phyloP scores from a whole-genome alignment of 2,888 invertebrate genomes.

The Tillus elongatus region DNA sequence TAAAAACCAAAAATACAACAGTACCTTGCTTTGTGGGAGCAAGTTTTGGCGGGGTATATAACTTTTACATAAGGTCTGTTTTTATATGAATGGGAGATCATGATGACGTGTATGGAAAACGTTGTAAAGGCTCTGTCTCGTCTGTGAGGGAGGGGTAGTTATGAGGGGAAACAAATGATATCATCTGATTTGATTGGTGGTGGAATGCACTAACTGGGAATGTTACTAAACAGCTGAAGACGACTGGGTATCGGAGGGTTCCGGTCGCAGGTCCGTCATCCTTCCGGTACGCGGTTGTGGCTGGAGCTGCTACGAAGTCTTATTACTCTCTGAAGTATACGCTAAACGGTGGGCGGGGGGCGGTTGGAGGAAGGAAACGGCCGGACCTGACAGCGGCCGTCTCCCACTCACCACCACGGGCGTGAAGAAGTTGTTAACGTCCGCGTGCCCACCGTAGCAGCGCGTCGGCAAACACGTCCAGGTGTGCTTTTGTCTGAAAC shows the following conservation, averaged over 20 bases:
- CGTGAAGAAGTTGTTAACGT: constrained; percentile 51
- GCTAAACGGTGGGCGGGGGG: constrained; percentile 34
- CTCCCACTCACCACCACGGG: constrained; percentile 28
- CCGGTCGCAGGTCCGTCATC: no score
- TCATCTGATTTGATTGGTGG: no score
- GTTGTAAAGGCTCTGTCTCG: no score
- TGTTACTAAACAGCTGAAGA: neutral
- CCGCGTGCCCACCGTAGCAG: constrained; percentile 89
- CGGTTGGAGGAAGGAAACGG: constrained; percentile 31
- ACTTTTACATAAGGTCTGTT: no score
- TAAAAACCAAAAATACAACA: no score
- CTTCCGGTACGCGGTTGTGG: constrained; percentile 14
- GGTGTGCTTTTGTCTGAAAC: constrained; percentile 87
- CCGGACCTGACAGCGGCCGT: constrained; percentile 37
- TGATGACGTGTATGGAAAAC: no score
- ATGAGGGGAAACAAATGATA: no score
- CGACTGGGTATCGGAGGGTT: constrained; percentile 1
- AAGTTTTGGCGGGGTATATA: no score
- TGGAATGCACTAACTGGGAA: constrained; percentile 4
- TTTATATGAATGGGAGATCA: no score
- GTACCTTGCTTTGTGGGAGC: no score
- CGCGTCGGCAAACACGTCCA: constrained; percentile 90
- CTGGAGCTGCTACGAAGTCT: constrained; percentile 39
- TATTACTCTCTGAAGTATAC: constrained; percentile 42
- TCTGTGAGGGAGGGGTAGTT: no score